phyloP scores from a whole-genome alignment of 1,140 invertebrate genomes.

The Atopsyche davidsoni region DNA sequence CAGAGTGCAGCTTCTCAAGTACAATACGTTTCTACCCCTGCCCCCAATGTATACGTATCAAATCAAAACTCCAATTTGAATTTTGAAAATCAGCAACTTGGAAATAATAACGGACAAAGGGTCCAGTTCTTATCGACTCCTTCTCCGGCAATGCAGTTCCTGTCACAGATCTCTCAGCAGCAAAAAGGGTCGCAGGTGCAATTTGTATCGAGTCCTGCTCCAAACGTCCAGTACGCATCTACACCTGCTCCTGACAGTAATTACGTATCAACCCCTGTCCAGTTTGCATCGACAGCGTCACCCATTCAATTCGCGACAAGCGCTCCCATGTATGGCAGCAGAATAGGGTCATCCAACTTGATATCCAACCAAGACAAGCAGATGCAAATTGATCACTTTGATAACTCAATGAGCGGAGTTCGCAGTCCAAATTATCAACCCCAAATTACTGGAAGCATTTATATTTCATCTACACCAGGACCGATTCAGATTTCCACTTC shows the following conservation, averaged over 20 bases:
- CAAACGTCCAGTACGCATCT: slow-evolving; percentile 39
- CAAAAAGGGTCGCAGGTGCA: slow-evolving; percentile 12
- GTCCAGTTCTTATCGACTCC: slow-evolving; percentile 23
- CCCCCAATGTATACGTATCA: slow-evolving; percentile 19
- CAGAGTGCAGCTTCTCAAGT: slow-evolving; percentile 15
- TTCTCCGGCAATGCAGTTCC: slow-evolving; percentile 18
- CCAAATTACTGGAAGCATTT: slow-evolving; percentile 8
- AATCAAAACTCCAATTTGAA: slow-evolving; percentile 15
- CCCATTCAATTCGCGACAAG: slow-evolving; percentile 20
- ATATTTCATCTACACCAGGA: slow-evolving; percentile 17
- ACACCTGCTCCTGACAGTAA: slow-evolving; percentile 32
- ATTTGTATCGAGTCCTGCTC: slow-evolving; percentile 18
- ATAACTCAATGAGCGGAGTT: slow-evolving; percentile 41
- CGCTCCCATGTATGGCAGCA: slow-evolving; percentile 12
- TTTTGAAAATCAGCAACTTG: slow-evolving; percentile 6
- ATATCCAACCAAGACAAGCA: slow-evolving; percentile 33
- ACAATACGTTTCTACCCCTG: slow-evolving; percentile 24
- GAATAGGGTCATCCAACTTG: slow-evolving; percentile 10
- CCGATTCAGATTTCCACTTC: slow-evolving; percentile 6
- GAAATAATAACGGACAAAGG: slow-evolving; percentile 17
- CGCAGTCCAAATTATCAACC: slow-evolving; percentile 33
- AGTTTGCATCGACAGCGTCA: slow-evolving; percentile 34
- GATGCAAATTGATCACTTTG: slow-evolving; percentile 44
- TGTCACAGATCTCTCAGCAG: slow-evolving; percentile 17
- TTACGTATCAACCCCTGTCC: slow-evolving; percentile 41